These are phyloP conservation scores for Scaptomyza hsui DNA, from an alignment of 1,140 invertebrate species.

Conservation along the genomic window DNA sequence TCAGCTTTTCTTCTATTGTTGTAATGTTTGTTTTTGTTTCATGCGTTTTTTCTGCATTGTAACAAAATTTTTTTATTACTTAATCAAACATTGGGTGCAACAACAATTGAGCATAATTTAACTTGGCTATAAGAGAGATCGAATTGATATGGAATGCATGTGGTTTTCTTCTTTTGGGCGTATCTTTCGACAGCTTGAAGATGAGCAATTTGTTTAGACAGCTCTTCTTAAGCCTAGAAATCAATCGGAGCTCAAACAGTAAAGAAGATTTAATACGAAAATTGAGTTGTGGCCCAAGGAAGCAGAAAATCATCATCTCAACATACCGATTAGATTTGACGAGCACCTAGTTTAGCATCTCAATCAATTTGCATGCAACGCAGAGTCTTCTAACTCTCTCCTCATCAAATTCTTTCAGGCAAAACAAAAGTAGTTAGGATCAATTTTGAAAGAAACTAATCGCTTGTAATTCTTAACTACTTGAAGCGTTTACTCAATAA, in stretches of 20 bases:
- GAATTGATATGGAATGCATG: constrained; percentile 62
- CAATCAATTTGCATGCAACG: constrained; percentile 32
- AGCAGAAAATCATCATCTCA: constrained; percentile 19
- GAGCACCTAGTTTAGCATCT: constrained; percentile 4
- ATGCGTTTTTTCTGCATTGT: constrained; percentile 68
- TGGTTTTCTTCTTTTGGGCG: constrained; percentile 18
- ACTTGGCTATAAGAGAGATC: constrained; percentile 26
- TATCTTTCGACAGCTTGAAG: constrained; percentile 4
- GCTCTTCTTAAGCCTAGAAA: constrained; percentile 24
- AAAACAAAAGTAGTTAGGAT: not conserved
- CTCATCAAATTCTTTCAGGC: not conserved
- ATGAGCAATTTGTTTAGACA: constrained; percentile 4
- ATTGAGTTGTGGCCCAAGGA: constrained; percentile 21
- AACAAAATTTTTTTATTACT: constrained; percentile 72
- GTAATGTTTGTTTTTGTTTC: constrained; percentile 19
- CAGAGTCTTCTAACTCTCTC: not conserved
- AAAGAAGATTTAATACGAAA: constrained; percentile 12
- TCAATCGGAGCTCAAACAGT: constrained; percentile 27
- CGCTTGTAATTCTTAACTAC: not conserved
- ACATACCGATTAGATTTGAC: constrained; percentile 17
- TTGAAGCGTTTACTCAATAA: not conserved
- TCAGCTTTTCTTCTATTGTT: constrained; percentile 42
- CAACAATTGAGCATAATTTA: constrained; percentile 65
- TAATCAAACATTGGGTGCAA: constrained; percentile 56
- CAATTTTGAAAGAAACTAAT: not conserved